These are phyloP conservation scores for human (Homo sapiens) DNA, from an alignment of 2,113 vertebrate species.

Conservation along the genomic window GRCh38 chr7:66769501-66770000, in stretches of 20 bases:
- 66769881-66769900: background rate
- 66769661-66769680: background rate
- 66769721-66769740: background rate
- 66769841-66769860: background rate
- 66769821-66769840: background rate
- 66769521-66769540: background rate
- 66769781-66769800: background rate
- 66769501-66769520: background rate
- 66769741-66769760: background rate
- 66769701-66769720: background rate
- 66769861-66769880: background rate
- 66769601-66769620: background rate
- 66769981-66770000: background rate
- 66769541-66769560: background rate
- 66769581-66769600: no score
- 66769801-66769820: background rate
- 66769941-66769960: background rate
- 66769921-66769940: background rate
- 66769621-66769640: background rate
- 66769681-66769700: background rate
- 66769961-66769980: background rate
- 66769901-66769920: background rate
- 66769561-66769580: background rate
- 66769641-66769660: background rate
- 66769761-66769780: background rate